Conservation (phyloP, 2,888 invertebrate species). For the Cephus spinipes region DNA sequence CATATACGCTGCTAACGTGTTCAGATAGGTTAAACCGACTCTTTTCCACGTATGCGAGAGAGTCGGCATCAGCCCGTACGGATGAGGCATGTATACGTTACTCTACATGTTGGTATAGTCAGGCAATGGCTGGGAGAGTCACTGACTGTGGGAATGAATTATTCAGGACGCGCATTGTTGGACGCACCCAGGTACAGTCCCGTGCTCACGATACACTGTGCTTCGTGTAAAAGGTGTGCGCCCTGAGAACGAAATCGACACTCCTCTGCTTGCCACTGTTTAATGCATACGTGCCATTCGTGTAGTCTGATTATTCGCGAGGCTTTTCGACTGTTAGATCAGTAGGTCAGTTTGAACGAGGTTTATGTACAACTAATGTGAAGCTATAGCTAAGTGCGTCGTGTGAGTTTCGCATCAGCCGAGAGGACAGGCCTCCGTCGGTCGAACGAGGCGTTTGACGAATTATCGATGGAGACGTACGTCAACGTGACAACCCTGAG, state of each 20-base stretch:
- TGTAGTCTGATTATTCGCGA: not conserved
- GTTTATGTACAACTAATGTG: not conserved
- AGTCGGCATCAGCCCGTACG: not conserved
- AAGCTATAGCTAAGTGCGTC: not conserved
- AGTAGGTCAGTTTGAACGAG: not conserved
- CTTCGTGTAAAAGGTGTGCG: constrained; percentile 40
- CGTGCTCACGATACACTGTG: not conserved
- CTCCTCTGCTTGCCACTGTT: not conserved
- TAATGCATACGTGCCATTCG: not conserved
- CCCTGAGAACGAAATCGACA: constrained; percentile 53
- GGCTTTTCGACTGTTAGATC: not conserved
- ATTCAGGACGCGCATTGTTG: constrained; percentile 59
- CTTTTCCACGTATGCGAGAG: not conserved
- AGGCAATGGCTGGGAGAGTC: not conserved
- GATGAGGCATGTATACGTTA: not conserved
- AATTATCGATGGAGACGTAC: not conserved
- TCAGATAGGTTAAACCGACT: not conserved
- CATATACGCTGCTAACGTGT: not conserved
- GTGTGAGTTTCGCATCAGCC: not conserved
- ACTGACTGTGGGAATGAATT: constrained; percentile 50
- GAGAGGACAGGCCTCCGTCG: not conserved
- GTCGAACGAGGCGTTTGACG: not conserved
- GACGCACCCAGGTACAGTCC: constrained; percentile 59
- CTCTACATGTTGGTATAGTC: not conserved
- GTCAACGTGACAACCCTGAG: not conserved